phyloP scores from a whole-genome alignment of 2,113 vertebrate genomes.

The Rostratula benghalensis region DNA sequence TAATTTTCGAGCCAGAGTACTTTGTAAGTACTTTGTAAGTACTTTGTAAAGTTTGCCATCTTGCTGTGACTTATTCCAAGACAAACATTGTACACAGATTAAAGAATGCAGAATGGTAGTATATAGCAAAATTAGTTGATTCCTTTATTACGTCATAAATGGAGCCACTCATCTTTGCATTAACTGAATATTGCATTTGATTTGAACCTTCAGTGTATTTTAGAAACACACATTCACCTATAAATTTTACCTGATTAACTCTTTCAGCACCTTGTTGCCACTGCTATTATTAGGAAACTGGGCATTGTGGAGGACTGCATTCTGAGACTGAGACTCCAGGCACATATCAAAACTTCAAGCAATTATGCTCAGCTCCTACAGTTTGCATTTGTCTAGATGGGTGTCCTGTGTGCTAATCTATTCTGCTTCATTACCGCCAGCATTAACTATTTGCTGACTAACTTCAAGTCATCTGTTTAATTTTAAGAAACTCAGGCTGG shows the following conservation, averaged over 20 bases:
- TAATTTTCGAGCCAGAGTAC: neutral
- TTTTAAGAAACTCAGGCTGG: neutral
- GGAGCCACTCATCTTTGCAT: neutral
- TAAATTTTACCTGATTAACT: neutral
- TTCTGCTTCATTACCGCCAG: neutral
- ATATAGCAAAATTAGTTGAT: neutral
- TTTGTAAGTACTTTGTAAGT: no score
- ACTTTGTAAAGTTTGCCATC: constrained; percentile 52
- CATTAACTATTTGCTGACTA: neutral
- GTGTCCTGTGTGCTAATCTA: neutral
- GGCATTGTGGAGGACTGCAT: neutral
- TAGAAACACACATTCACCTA: neutral
- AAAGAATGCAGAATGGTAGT: neutral
- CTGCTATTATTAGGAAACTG: neutral
- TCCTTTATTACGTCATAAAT: neutral
- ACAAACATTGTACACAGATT: constrained; percentile 11
- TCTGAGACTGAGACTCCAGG: neutral
- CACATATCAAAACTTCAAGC: neutral
- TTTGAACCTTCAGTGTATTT: neutral
- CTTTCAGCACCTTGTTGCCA: neutral
- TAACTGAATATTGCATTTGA: neutral
- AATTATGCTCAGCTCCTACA: neutral
- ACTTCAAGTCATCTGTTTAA: neutral
- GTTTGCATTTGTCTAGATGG: neutral
- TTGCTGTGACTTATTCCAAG: constrained; percentile 31